These are phyloP conservation scores for Drosophila engyochracea DNA, from an alignment of 2,888 invertebrate genomes.

Conservation along the genomic window DNA sequence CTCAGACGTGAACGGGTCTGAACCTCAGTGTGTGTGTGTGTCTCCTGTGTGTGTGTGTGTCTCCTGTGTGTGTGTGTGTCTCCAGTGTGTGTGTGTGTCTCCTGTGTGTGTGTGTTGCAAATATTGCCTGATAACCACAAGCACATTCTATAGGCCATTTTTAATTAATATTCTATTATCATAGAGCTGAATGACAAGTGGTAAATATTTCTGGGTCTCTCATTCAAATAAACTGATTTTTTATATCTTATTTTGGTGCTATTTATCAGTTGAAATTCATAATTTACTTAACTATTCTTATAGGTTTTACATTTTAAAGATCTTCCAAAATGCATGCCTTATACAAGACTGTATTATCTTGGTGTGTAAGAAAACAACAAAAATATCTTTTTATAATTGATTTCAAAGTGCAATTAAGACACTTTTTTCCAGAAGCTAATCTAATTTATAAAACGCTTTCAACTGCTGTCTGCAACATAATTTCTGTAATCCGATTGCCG, in stretches of 20 bases:
- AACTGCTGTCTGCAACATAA: not conserved
- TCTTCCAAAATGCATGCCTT: not conserved
- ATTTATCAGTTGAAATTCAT: not conserved
- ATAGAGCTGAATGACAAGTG: not conserved
- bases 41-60: not conserved
- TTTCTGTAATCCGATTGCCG: slow-evolving; percentile 41
- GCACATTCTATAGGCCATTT: not conserved
- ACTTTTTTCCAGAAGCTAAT: not conserved
- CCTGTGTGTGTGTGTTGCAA: not conserved
- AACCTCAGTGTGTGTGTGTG: not conserved
- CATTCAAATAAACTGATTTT: not conserved
- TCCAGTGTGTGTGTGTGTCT: slow-evolving; percentile 2
- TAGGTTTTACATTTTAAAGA: not conserved
- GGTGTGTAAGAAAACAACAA: not conserved
- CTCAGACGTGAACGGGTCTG: slow-evolving; percentile 24
- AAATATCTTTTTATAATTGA: not conserved
- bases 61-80: too few relatives aligned
- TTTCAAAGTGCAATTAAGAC: not conserved
- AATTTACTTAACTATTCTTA: not conserved
- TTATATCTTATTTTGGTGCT: not conserved
- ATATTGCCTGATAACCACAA: not conserved
- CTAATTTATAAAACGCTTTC: slow-evolving; percentile 19
- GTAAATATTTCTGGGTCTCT: not conserved
- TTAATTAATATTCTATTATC: not conserved
- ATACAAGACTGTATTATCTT: not conserved